Evolutionary conservation across 2,888 invertebrate genomes (phyloP), one percentile per base, ranked within the genome.

Genomic region (Spilarctia lutea): DNA sequence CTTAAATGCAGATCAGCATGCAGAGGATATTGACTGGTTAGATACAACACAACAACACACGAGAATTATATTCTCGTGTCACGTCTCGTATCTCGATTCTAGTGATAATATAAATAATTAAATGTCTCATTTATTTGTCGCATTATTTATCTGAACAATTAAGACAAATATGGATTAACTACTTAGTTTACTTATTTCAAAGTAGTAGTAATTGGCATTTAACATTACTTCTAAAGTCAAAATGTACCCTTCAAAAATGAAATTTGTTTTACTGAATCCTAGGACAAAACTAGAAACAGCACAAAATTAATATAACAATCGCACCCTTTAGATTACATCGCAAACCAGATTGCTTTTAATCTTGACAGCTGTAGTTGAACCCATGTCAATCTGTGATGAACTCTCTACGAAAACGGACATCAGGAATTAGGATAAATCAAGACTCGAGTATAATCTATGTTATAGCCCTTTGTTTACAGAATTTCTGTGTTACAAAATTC

Each of bases 321-420:
- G 67, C 68, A 71, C 78, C 65, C 72, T 76, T 48, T 35, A 76
- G 77, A 76, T 68, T 48, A 66, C 79, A 81, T 80, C 71, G 20
- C 72, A 68, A 74, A 56, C 56, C 45, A 48, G 35, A 74, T 79
- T 68, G 67, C 33, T 52, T 33, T 63, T 76, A 72, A 79, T 82
- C 83, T 75, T 52, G 76, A 79, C 82, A 79, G 75, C 65, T 81
- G 71, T 77, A 81, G 76, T 78, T 60, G 52, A 45, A 82, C 82
- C 82, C 82, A 52, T 78, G 81, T 83, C 82, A 81, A 77, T 74
- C 69, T 65, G 68, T 71, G 75, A 75, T 52, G 73, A 74, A 18
- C 60, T 70, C 80, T 73, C 81, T n/a, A 18, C 76, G 77, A 83
- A 74, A 52, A 67, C 42, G 39, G 56, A 68, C 76, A 72, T 77